Base-by-base conservation (phyloP, 2,888 invertebrate genomes). In the Ramazzottius varieornatus region DNA sequence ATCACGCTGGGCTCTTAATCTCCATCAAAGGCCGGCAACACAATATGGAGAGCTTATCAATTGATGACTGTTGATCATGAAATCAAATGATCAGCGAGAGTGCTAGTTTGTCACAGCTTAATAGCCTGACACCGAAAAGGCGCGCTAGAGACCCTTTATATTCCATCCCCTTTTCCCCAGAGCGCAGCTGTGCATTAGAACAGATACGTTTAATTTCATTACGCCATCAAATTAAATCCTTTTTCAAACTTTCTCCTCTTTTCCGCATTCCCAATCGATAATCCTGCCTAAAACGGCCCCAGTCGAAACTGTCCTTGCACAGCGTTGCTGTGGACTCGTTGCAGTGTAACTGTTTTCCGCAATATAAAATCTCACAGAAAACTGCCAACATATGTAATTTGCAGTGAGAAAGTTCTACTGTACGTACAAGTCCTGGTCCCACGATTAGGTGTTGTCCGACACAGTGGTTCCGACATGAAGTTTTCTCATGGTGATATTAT, bases 51-150 rank as follows among this genome's bases (percentile, higher is more conserved):
- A 24, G 54, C 13, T 29, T 16, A 54, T 54, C 54, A 54, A 29
- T 54, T 54, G 54, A 54, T 29, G 54, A 54, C 54, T 29, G 54
- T 24, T 54, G 54, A 40, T 54, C 54, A 54, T 54, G n/a, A 54
- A 54, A 54, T 54, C 54, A 54, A 54, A 54, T 54, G 54, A 54
- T 54, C 54, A 54, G 29, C n/a, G 4, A 54, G 29, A 54, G 54
- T 54, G 54, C 54, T 8, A 4, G 20, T 8, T 20, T 8, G 40
- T 20, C 40, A 40, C 20, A 40, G 8, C 20, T 20, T 20, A 8
- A 40, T 40, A 13, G 8, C 40, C 40, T 20, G 20, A 20, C 40
- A 40, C 13, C 13, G 40, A 40, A n/a, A n/a, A n/a, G n/a, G n/a
- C n/a, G n/a, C n/a, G n/a, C n/a, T n/a, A n/a, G n/a, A n/a, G n/a